Conservation (phyloP, 2,113 vertebrate species). For the Stegastes partitus region DNA sequence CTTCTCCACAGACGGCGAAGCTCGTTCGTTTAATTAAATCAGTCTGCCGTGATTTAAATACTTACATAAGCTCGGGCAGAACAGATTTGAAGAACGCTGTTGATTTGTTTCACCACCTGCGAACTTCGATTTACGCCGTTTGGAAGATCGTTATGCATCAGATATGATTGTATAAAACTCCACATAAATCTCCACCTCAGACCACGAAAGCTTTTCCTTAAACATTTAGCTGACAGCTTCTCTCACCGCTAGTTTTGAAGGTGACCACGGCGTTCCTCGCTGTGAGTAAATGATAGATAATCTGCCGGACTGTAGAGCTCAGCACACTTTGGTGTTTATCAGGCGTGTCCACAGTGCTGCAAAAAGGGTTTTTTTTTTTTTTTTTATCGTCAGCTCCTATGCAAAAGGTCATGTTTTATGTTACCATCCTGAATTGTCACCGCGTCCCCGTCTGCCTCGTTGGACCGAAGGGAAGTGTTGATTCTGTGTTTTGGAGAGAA, state of each 20-base stretch:
- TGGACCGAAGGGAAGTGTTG: constrained; percentile 54
- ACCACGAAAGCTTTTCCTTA: constrained; percentile 24
- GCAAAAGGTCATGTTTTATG: constrained; percentile 78
- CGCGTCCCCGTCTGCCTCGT: constrained; percentile 42
- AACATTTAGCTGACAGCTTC: constrained; percentile 33
- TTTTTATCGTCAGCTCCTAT: constrained; percentile 75
- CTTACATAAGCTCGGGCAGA: constrained; percentile 29
- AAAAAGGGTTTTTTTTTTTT: constrained; percentile 56
- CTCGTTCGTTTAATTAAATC: constrained; percentile 53
- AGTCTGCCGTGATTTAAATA: constrained; percentile 53
- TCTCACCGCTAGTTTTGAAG: constrained; percentile 51
- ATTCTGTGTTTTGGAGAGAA: constrained; percentile 58
- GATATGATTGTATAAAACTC: constrained; percentile 26
- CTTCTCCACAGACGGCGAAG: constrained; percentile 27
- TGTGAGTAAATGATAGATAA: constrained; percentile 54
- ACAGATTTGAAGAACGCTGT: constrained; percentile 4
- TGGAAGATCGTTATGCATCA: constrained; percentile 24
- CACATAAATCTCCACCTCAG: constrained; percentile 7
- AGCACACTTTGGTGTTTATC: constrained; percentile 55
- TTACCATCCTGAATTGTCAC: constrained; percentile 40
- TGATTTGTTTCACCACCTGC: constrained; percentile 15
- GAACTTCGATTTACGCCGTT: constrained; percentile 6
- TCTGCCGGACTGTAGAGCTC: constrained; percentile 46
- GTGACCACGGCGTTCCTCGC: constrained; percentile 11
- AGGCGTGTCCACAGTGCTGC: constrained; percentile 36